Evolutionary conservation across 2,888 invertebrate genomes (phyloP).

Genomic region (Ectropis crepuscularia): DNA sequence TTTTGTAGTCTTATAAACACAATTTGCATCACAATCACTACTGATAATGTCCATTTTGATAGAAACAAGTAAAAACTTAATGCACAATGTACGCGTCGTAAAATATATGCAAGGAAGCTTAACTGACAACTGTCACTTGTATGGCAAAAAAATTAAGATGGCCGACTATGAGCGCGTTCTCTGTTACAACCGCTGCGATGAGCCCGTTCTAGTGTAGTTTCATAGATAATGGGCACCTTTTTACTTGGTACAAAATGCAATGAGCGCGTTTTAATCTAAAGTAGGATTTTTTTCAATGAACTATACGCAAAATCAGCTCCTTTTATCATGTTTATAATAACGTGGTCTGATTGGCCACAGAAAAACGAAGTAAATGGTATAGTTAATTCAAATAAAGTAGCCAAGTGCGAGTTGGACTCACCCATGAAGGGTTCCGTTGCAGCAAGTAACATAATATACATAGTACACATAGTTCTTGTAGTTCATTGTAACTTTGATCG

Average conservation of each 20-base stretch:
- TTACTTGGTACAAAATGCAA: background rate
- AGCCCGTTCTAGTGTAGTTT: slow-evolving; percentile 2
- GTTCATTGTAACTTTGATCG: too few species aligned
- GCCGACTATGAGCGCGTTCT: slow-evolving; percentile 29
- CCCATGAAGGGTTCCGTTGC: too few species aligned
- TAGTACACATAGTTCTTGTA: too few species aligned
- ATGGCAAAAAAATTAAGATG: slow-evolving; percentile 22
- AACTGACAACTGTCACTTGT: slow-evolving; percentile 19
- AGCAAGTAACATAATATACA: too few species aligned
- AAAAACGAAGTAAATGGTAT: background rate
- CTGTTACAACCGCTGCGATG: slow-evolving; percentile 16
- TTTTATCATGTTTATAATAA: slow-evolving; percentile 1
- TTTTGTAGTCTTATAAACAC: slow-evolving; percentile 28
- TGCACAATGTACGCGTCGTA: slow-evolving; percentile 3
- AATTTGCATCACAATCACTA: slow-evolving; percentile 30
- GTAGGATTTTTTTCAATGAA: slow-evolving; percentile 1
- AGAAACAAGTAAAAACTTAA: background rate
- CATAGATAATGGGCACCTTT: slow-evolving; percentile 1
- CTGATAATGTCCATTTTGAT: slow-evolving; percentile 11
- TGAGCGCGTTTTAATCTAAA: slow-evolving; percentile 1
- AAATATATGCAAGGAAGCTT: background rate
- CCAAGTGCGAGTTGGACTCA: too few species aligned
- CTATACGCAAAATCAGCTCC: background rate
- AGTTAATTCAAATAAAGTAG: slow-evolving; percentile 8
- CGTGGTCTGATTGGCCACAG: background rate